Conservation (phyloP, 2,113 vertebrate genomes). For the Numida meleagris region DNA sequence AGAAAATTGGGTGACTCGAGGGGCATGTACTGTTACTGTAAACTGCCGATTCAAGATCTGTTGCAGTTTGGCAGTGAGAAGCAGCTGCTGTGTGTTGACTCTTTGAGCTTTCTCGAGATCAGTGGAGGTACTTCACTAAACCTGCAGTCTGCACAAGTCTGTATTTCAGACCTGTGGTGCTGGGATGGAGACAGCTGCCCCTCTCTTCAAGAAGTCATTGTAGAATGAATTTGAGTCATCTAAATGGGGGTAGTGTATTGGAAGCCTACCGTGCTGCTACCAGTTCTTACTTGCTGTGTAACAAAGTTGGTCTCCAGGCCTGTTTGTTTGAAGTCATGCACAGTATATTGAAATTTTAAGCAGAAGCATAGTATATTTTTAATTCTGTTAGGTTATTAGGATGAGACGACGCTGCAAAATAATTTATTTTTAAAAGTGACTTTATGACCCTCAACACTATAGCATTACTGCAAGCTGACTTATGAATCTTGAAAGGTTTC, state of each 20-base stretch:
- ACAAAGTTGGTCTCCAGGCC: neutral
- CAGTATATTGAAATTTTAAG: conserved; percentile 8
- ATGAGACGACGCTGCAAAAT: neutral
- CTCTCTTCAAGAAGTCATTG: neutral
- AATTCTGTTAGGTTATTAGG: neutral
- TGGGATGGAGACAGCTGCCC: neutral
- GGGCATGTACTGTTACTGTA: neutral
- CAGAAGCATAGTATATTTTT: conserved; percentile 2
- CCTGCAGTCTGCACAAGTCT: neutral
- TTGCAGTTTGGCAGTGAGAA: neutral
- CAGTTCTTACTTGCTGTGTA: neutral
- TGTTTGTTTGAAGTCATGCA: neutral
- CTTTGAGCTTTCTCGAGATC: neutral
- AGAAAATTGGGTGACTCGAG: neutral
- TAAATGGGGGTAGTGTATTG: neutral
- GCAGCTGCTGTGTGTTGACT: neutral
- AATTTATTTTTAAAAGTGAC: conserved; percentile 6
- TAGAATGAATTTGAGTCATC: neutral
- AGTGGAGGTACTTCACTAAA: neutral
- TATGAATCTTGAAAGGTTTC: neutral
- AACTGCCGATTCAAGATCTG: neutral
- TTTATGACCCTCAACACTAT: neutral
- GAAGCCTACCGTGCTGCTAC: conserved; percentile 25
- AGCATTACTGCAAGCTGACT: conserved; percentile 32
- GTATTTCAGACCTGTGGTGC: neutral